These are phyloP conservation scores for Mystacides longicornis DNA, from an alignment of 2,888 invertebrate genomes.

Conservation along the genomic window DNA sequence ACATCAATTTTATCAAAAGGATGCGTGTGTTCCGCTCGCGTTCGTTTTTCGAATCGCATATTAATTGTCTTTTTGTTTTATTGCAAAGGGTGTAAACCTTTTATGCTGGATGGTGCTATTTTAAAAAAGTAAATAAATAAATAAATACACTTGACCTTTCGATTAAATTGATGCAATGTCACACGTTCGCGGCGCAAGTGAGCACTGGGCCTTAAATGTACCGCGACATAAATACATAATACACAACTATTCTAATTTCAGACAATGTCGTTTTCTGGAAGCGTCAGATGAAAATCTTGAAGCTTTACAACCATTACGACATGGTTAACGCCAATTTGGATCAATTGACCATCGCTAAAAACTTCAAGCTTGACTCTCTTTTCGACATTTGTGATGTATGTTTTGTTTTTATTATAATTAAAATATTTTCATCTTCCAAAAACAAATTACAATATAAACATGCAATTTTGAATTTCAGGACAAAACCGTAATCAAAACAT, in stretches of 20 bases:
- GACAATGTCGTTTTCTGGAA: constrained; percentile 9
- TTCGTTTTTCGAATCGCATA: not conserved
- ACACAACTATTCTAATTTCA: not conserved
- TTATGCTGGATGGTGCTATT: no score
- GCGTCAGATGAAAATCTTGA: constrained; percentile 10
- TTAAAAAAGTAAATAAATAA: no score
- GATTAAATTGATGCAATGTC: no score
- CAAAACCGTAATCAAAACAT: constrained; percentile 6
- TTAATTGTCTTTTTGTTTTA: no score
- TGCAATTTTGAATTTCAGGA: constrained; percentile 5
- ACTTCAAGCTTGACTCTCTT: constrained; percentile 5
- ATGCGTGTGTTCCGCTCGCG: no score
- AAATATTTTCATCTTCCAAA: not conserved
- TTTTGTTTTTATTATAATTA: not conserved
- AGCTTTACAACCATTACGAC: constrained; percentile 8
- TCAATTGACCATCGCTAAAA: constrained; percentile 11
- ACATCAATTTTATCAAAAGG: no score
- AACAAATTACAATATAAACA: not conserved
- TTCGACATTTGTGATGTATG: not conserved
- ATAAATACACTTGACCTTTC: no score
- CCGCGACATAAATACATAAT: not conserved
- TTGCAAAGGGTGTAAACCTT: no score
- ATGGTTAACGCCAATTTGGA: constrained; percentile 6
- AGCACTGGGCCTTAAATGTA: no score
- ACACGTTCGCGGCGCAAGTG: no score